phyloP scores from a whole-genome alignment of 2,888 invertebrate genomes.

The Epirrhoe alternata region DNA sequence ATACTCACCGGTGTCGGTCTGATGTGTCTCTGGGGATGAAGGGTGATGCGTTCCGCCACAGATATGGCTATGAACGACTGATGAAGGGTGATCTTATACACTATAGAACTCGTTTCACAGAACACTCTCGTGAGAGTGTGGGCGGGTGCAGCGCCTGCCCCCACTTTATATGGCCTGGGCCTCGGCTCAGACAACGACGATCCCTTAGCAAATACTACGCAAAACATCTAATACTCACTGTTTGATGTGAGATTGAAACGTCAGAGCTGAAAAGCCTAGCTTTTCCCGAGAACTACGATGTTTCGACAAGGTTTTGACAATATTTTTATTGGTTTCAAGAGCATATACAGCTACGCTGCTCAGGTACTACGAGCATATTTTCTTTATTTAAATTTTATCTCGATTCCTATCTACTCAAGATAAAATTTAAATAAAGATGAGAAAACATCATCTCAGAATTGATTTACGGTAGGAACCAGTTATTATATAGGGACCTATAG shows the following conservation, averaged over 20 bases:
- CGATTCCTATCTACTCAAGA: neutral
- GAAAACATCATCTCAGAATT: neutral
- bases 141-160: conserved; percentile 43
- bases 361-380: neutral
- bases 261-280: conserved; percentile 43
- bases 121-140: conserved; percentile 79
- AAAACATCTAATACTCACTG: conserved; percentile 69
- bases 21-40: conserved; percentile 61
- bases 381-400: neutral
- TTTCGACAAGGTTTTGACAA: neutral
- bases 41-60: conserved; percentile 75
- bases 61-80: conserved; percentile 77
- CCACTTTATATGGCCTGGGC: conserved; percentile 67
- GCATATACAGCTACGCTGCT: neutral
- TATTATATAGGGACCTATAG: no score
- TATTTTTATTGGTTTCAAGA: conserved; percentile 2
- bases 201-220: conserved; percentile 76
- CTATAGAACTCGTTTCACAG: conserved; percentile 61
- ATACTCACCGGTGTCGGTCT: conserved; percentile 68
- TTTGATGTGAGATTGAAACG: conserved; percentile 70
- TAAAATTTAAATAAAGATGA: neutral
- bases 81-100: conserved; percentile 71
- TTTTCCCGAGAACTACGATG: conserved; percentile 11
- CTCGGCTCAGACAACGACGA: conserved; percentile 60
- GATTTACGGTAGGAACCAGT: no score